These are phyloP conservation scores for Dendrocincla fuliginosa DNA, from an alignment of 2,797 vertebrate genomes.

Conservation along the genomic window DNA sequence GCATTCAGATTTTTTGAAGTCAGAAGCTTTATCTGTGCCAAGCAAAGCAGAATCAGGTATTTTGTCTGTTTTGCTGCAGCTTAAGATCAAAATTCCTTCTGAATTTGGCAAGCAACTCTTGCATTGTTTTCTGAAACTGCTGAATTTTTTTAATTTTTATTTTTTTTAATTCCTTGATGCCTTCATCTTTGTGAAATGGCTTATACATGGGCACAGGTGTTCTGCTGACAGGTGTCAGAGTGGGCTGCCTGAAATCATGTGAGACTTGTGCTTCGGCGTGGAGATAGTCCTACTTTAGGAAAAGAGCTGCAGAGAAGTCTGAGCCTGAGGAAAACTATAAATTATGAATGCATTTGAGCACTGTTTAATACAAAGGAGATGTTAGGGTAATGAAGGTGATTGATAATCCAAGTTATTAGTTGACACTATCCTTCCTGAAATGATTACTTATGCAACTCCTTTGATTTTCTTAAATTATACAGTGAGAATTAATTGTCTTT, in stretches of 20 bases:
- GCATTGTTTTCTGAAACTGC: background rate
- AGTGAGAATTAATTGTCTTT: background rate
- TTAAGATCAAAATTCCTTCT: background rate
- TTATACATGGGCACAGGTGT: background rate
- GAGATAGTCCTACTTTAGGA: background rate
- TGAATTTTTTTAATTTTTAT: background rate
- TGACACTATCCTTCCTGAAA: background rate
- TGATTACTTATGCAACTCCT: background rate
- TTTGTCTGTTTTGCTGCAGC: background rate
- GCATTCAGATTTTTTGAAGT: background rate
- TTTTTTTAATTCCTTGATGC: background rate
- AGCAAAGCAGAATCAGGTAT: background rate
- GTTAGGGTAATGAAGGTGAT: background rate
- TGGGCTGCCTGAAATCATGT: background rate
- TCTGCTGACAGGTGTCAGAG: background rate
- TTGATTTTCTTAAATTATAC: slow-evolving; percentile 1
- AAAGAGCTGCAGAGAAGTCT: background rate
- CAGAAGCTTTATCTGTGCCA: background rate
- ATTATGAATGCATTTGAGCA: background rate
- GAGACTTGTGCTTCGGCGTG: background rate
- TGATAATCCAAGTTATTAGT: slow-evolving; percentile 10
- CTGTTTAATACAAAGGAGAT: background rate
- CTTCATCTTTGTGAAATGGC: background rate
- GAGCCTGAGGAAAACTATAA: background rate
- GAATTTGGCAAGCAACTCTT: background rate